Evolutionary conservation across 2,888 invertebrate genomes (phyloP).

Genomic region (Plemyria rubiginata): DNA sequence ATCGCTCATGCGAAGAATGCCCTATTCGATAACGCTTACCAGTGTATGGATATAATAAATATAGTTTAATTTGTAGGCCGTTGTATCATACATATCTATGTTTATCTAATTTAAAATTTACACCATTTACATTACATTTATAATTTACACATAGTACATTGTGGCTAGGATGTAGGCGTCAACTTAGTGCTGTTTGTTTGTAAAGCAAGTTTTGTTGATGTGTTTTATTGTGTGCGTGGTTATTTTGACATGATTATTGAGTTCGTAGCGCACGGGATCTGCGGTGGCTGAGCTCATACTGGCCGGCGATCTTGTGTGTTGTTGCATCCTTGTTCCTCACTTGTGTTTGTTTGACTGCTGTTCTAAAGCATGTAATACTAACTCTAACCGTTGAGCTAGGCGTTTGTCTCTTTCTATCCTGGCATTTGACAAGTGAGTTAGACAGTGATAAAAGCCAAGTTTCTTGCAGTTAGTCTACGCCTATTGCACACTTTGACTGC

Average conservation of each 20-base stretch:
- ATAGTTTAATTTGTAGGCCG: background rate
- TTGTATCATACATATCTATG: no score
- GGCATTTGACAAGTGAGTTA: background rate
- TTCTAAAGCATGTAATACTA: constrained; percentile 60
- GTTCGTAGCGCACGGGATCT: constrained; percentile 63
- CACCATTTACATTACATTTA: no score
- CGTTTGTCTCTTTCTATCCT: constrained; percentile 7
- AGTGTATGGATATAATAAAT: background rate
- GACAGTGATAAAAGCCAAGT: constrained; percentile 9
- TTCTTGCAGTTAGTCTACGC: constrained; percentile 15
- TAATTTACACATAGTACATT: no score
- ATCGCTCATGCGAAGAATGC: background rate
- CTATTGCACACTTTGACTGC: background rate
- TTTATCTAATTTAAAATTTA: no score
- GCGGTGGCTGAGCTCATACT: constrained; percentile 70
- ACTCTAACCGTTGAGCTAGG: constrained; percentile 10
- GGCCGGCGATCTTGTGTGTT: constrained; percentile 83
- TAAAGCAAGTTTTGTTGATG: constrained; percentile 13
- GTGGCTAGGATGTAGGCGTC: constrained; percentile 9
- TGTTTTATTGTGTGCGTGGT: constrained; percentile 44
- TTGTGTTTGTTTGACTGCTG: constrained; percentile 69
- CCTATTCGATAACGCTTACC: background rate
- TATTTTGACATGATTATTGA: constrained; percentile 64
- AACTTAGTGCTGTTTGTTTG: background rate
- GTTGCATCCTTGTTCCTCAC: constrained; percentile 68